A percentile compares a stretch with the other conserved stretches of the same genome.
Evolutionary conservation across 1,140 invertebrate species (phyloP).

Genomic region (Liolophura sinensis): DNA sequence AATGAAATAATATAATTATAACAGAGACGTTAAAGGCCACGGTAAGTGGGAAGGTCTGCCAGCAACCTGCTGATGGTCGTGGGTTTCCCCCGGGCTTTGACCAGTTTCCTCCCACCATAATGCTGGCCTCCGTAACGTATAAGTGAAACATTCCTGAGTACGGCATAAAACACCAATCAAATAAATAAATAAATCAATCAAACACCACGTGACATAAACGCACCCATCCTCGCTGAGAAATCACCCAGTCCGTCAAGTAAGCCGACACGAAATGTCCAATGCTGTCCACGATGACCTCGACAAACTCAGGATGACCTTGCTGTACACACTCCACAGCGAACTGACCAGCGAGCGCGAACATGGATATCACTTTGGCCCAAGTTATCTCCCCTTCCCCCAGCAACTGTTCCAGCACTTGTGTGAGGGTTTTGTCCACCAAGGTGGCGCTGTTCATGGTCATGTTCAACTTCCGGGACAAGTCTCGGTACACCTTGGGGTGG

Average conservation of each 20-base stretch:
- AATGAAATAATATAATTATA: too few species aligned
- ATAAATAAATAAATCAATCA: too few species aligned
- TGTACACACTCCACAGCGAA: slow-evolving; percentile 30
- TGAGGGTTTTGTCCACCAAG: slow-evolving; percentile 15
- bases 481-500: slow-evolving; percentile 16
- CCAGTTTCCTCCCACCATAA: too few species aligned
- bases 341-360: slow-evolving; percentile 22
- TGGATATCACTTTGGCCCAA: slow-evolving; percentile 29
- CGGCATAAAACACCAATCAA: too few species aligned
- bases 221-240: slow-evolving; percentile 20
- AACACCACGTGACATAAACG: slow-evolving; percentile 1
- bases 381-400: slow-evolving; percentile 10
- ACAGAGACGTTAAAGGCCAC: too few species aligned
- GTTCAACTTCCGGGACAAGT: slow-evolving; percentile 12
- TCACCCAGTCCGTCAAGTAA: slow-evolving; percentile 14
- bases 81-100: too few species aligned
- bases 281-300: slow-evolving; percentile 20
- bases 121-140: too few species aligned
- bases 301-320: slow-evolving; percentile 26
- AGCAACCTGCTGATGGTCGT: too few species aligned
- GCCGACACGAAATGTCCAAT: slow-evolving; percentile 17
- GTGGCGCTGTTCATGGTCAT: slow-evolving; percentile 17
- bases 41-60: too few species aligned
- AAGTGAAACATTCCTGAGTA: too few species aligned
- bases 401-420: slow-evolving; percentile 10